Base-by-base conservation (phyloP, 2,888 invertebrate species). In the Caprella mutica region DNA sequence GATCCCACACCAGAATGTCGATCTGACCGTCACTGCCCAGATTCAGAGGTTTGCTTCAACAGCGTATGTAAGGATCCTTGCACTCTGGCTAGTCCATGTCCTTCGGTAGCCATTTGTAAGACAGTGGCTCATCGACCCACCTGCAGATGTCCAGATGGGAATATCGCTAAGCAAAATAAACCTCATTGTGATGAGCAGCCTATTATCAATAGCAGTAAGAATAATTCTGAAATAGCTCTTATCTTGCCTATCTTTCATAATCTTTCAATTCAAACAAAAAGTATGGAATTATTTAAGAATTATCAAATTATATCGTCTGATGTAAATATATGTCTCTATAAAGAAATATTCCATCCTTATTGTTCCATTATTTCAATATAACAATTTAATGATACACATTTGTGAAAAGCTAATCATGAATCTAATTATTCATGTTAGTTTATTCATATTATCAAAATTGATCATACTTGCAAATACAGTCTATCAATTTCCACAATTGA, bases 151-250 rank as follows among this genome's bases (percentile, higher is more conserved):
- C 77, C 78, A 26, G 67, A 81, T 44, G 87, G 86, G 44, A 82
- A 85, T 71, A 76, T 89, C 24, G 90, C 90, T 6, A 87, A 89
- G 74, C 82, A 87, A 4, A 77, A 79, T 23, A 52, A 39, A 54
- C 85, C 90, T 33, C 90, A 40, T 19, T 40, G 40, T 26, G 38
- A 52, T 17, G 17, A n/a, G 14, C 52, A 52, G 14, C 17, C 17
- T 21, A 19, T 26, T 29, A 21, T n/a, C 26, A 27, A 39, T 24
- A 23, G 38, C 39, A 52, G 26, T 35, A 40, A 52, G 27, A 19
- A 24, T 30, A 27, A n/a, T 17, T 5, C n/a, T 4, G 19, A 38
- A 38, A 17, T 38, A n/a, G n/a, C 19, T 38, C 38, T 38, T 38
- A 4, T 19, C 17, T 4, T 4, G 19, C 38, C 19, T n/a, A 17